Evolutionary conservation across 2,113 vertebrate genomes (phyloP), one percentile per base, ranked within the genome.

Genomic region (Pterocles burchelli): DNA sequence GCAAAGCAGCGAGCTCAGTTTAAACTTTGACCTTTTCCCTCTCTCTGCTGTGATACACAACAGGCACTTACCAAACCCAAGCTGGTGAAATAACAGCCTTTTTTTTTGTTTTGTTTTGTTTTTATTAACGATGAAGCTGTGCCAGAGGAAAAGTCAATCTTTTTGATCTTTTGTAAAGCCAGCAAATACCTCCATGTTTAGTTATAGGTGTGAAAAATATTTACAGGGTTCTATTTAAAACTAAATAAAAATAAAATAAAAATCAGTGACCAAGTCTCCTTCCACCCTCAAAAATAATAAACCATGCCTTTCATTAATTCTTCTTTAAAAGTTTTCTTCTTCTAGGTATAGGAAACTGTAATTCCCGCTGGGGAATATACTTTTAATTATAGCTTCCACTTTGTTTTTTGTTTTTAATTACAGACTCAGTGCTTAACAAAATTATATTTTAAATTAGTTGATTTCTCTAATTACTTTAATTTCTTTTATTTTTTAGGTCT

Each of bases 11-110:
- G 19, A 46, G 71, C 52, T 88, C 85, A 70, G 19, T 81, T 57
- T 91, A 95, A 97, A 95, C 93, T 96, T 85, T 94, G 66, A 94
- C 90, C 84, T 93, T 94, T 91, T 89, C 55, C 61, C 76, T 95
- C 89, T 77, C 86, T 96, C 49, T 77, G n/a, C 91, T 87, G 25
- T 93, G 85, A 93, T 70, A 73, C 71, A 61, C 88, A 93, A 95
- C 59, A 93, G 93, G 88, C 94, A 76, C 78, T 89, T 91, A 80
- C 46, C 36, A 52, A 74, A 88, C 46, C 71, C 85, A 95, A 86
- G 85, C 91, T 95, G 76, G 58, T 89, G 72, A 96, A 95, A 70
- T 79, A 89, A 88, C 31, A 86, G 66, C 58, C 24, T 43, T 85
- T 91, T 73, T 89, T 45, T 31, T 6, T 19, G 41, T 20, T 88